Base-by-base conservation (phyloP, 2,888 invertebrate genomes). In the Mythimna pallens region DNA sequence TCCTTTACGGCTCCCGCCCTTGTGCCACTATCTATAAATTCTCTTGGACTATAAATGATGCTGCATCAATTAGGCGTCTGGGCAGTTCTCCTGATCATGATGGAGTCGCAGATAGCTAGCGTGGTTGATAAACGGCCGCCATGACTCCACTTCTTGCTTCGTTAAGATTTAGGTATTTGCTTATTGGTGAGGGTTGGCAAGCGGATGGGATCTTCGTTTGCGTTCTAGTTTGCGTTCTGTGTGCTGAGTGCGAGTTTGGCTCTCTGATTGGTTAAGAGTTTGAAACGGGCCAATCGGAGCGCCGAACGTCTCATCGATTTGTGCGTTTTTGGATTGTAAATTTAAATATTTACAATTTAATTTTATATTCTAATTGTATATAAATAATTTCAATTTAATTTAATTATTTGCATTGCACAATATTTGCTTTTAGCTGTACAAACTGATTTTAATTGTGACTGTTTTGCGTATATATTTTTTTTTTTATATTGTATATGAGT, bases 71-170 rank as follows among this genome's bases (percentile, higher is more conserved):
- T 87, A 88, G 66, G 59, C 65, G 76, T 66, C 66, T 73, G 76
- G 78, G 12, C 47, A 22, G 70, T 80, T 76, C 73, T 78, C 74
- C 70, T 67, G 76, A 76, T 50, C 73, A 82, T 89, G 87, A 89
- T 88, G 85, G 73, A 88, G 86, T 85, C 65, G 84, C 87, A 78
- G 84, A 82, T 88, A 86, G 79, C 80, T 79, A 73, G 68, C 81
- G 78, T 77, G 70, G 78, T 79, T 87, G 89, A 90, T 86, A 81
- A 85, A 90, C 82, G 74, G 78, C 83, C 70, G 85, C 84, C 78
- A 85, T 85, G 86, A 85, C 65, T 72, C 59, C 63, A 78, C 55
- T 81, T 71, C 79, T 84, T 47, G 63, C 82, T 82, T 82, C 74
- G 79, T 82, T 82, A 82, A 82, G 64, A 82, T 78, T 82, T 78